Evolutionary conservation across 2,113 vertebrate genomes (phyloP), one percentile per base, ranked within the genome.

Genomic region (Lophura nycthemera): DNA sequence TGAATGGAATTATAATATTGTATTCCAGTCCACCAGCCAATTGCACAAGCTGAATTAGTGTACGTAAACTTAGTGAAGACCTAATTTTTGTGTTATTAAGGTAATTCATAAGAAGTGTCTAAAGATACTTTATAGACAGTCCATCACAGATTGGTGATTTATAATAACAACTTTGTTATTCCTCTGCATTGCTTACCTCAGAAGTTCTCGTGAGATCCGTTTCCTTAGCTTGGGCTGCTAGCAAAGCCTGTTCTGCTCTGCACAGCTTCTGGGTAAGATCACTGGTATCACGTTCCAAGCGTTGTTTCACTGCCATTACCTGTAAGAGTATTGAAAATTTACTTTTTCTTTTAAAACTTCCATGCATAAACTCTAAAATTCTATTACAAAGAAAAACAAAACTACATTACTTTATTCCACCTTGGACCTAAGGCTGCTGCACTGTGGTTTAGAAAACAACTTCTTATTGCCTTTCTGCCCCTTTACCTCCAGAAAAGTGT

Each of bases 231-330:
- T 96, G 97, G 81, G 95, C 97, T 38, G 94, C 96, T 94, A 98
- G 96, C 6, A 98, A 81, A 27, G 95, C 95, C 91, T 99, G 98
- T 63, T 99, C 98, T 32, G 97, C 97, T 82, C 96, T 96, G 92
- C 93, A 94, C 59, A 98, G 77, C 90, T 98, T 98, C 78, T 98
- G 98, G 77, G 98, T 98, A 25, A 98, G 96, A 36, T 98, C 98
- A 29, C 97, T 97, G 70, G 96, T 61, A 73, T 97, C 97, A 2
- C 56, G 98, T 91, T 99, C 98, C 72, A 98, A 70, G 66, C 91
- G 88, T 50, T 96, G 97, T 94, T 98, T 99, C 86, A 93, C 96
- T 69, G 95, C 88, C 50, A 54, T 85, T 73, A 97, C 93, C 98
- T 99, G 86, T 5, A 93, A 67, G 17, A 42, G 32, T 2, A 4